Conservation (phyloP, 2,113 vertebrate species). For the Dendrocopos noguchii region DNA sequence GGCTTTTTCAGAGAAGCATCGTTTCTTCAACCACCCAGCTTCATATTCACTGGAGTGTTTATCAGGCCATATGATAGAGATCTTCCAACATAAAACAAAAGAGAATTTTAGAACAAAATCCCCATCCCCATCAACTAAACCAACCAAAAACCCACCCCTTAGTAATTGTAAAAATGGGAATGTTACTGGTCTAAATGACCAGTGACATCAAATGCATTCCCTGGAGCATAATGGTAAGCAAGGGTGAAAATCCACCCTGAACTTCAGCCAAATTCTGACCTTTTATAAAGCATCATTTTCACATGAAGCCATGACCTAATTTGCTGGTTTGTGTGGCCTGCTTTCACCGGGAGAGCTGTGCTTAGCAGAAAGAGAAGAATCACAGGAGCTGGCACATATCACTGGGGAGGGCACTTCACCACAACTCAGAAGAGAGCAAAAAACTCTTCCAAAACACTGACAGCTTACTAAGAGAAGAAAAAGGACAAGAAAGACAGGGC, state of each 20-base stretch:
- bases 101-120: not conserved
- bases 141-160: not conserved
- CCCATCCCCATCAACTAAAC: not conserved
- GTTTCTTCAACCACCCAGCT: slow-evolving; percentile 89
- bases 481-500: not conserved
- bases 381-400: not conserved
- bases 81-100: slow-evolving; percentile 72
- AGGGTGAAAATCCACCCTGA: not conserved
- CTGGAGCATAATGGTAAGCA: not conserved
- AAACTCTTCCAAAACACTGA: not conserved
- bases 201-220: not conserved
- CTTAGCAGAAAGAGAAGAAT: not conserved
- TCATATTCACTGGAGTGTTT: slow-evolving; percentile 89
- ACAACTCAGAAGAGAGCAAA: not conserved
- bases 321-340: not conserved
- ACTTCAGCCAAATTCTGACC: not conserved
- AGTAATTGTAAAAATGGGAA: not conserved
- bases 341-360: not conserved
- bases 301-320: not conserved
- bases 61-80: slow-evolving; percentile 88
- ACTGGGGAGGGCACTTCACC: not conserved
- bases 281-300: not conserved
- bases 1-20: slow-evolving; percentile 88
- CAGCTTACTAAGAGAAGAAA: not conserved
- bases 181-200: not conserved